Base-by-base conservation (phyloP, 2,113 vertebrate genomes). In the Gambusia affinis region DNA sequence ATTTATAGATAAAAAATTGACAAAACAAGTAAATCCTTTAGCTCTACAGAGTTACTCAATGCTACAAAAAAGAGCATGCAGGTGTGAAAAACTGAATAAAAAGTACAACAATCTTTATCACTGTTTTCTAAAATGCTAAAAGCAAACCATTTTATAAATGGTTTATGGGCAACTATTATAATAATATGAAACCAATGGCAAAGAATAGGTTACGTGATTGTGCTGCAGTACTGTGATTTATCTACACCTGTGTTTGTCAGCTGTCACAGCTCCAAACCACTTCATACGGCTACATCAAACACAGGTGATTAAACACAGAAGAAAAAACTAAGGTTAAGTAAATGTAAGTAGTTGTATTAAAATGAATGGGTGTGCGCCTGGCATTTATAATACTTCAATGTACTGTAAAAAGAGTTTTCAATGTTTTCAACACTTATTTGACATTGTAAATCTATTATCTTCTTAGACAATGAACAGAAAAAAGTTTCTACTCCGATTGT, bases 401-500 rank as follows among this genome's bases (percentile, higher is more conserved):
- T 64, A 22, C 4, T 64, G 31, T 27, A 17, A 37, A 24, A 14
- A 54, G 8, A 68, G 2, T 31, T 54, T 30, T 31, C 30, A 15
- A 67, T 67, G 4, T 29, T 54, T 54, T 54, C 22, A 54, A 54
- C 15, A 57, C 6, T n/a, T 57, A 24, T 57, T 10, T n/a, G 2
- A 57, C 24, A 15, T 24, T 51, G 60, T 44, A 54, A 75, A 28
- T 54, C 22, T 12, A 51, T 14, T 30, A 60, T 79, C 84, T 75
- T 73, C 62, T 12, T 24, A 19, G 15, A 66, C 14, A 69, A 64
- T 4, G 1, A 73, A 8, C 11, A 57, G 17, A 76, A 17, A 62
- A 69, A 3, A 60, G 80, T 75, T 84, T 71, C 31, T 29, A 71
- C 79, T 70, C 47, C 76, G 73, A 57, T 28, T 30, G 29, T 24